phyloP scores from a whole-genome alignment of 2,113 vertebrate species.

The Xyliphius kryptos region DNA sequence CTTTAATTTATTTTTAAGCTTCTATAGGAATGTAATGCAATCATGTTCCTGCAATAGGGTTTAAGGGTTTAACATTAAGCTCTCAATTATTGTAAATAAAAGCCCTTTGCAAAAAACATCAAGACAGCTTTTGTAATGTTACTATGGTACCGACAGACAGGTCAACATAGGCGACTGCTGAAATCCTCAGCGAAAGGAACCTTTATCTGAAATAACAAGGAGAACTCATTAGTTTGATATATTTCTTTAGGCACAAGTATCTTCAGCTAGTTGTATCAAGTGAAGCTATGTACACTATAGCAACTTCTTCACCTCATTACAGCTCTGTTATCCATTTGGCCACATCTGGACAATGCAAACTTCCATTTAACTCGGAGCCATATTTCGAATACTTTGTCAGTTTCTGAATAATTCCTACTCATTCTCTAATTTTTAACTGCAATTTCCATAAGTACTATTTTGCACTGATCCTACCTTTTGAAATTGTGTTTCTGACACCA shows the following conservation, averaged over 20 bases:
- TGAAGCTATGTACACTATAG: not conserved
- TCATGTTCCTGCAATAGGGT: slow-evolving; percentile 22
- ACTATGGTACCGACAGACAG: slow-evolving; percentile 43
- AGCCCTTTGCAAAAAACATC: slow-evolving; percentile 27
- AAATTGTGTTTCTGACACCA: too few relatives aligned
- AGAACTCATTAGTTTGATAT: slow-evolving; percentile 34
- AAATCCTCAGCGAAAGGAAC: slow-evolving; percentile 31
- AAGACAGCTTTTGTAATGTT: slow-evolving; percentile 34
- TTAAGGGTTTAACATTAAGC: slow-evolving; percentile 30
- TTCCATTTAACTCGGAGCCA: too few relatives aligned
- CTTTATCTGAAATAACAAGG: slow-evolving; percentile 33
- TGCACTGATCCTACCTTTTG: too few relatives aligned
- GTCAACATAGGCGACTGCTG: slow-evolving; percentile 36
- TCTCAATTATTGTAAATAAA: slow-evolving; percentile 43
- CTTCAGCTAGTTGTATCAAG: slow-evolving; percentile 6
- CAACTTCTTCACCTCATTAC: not conserved
- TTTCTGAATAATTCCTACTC: too few relatives aligned
- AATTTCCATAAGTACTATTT: too few relatives aligned
- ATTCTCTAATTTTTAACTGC: too few relatives aligned
- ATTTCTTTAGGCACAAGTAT: slow-evolving; percentile 34
- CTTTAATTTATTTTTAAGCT: too few relatives aligned
- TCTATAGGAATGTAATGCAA: slow-evolving; percentile 14
- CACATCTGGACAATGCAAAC: too few relatives aligned
- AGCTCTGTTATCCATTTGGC: too few relatives aligned
- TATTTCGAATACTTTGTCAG: too few relatives aligned